Base-by-base conservation (phyloP, 2,888 invertebrate species). In the Ormyrus labotus region DNA sequence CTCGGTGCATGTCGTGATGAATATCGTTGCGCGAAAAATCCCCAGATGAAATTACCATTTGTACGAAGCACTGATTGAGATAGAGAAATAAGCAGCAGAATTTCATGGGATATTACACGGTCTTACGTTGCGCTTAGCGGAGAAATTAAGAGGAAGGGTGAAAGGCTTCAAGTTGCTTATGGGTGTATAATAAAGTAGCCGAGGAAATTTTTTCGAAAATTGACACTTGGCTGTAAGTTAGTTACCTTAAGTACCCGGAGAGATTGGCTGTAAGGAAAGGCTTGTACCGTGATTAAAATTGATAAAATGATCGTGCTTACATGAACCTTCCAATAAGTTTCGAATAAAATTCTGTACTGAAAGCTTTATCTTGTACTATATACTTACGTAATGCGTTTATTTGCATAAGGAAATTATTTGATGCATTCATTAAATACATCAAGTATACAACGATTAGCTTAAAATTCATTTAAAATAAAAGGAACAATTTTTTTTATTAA, bases 21-120 rank as follows among this genome's bases (percentile, higher is more conserved):
- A 34, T 34, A 34, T 34, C 34, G 34, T 34, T 34, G 34, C 34
- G n/a, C 34, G 10, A 76, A 69, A 34, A 76, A 55, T 61, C 19
- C 34, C 64, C 2, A 48, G 65, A 48, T 48, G 61, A 63, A 69
- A 76, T 76, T 69, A 69, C 76, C 76, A 68, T 68, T 45, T 75
- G 60, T 67, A 34, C 51, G 34, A 19, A 34, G 34, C 64, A 55
- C 45, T 53, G 72, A 78, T 78, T 78, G 60, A 78, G 71, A 78
- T 67, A 48, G 67, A 60, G 65, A 60, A 71, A 60, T 78, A 48
- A 78, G 34, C 34, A 34, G 34, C 3, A 34, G 34, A 34, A 34
- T 34, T 34, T 34, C 34, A 34, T 34, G 34, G 34, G 34, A 78
- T 64, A 34, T 70, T 48, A 10, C 11, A 5, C 19, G 51, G 13